These are phyloP conservation scores for Trididemnum miniatum DNA, from an alignment of 23 tunicate genomes.

Conservation along the genomic window DNA sequence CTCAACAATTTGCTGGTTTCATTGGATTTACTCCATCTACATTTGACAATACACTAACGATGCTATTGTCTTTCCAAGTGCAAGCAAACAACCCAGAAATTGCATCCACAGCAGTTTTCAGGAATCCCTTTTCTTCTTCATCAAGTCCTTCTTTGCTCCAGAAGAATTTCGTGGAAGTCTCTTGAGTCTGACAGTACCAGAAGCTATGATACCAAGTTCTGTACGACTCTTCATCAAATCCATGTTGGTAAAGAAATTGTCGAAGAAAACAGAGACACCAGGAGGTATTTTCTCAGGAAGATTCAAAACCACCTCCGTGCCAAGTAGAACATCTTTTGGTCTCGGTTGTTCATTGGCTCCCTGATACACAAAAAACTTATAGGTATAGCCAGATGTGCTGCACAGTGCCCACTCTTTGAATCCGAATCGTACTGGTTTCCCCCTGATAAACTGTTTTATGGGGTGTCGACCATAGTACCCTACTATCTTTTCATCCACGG, in stretches of 20 bases:
- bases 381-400: constrained; percentile 2
- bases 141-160: not conserved
- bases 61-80: constrained; percentile 2
- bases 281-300: not conserved
- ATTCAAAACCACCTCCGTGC: not conserved
- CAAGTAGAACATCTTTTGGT: not conserved
- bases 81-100: not conserved
- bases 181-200: not conserved
- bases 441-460: constrained; percentile 4
- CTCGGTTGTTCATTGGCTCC: not conserved
- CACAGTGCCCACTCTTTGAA: constrained; percentile 10
- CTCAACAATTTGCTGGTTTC: not conserved
- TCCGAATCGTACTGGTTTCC: not conserved
- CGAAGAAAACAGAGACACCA: not conserved
- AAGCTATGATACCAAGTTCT: not conserved
- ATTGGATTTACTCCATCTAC: constrained; percentile 1
- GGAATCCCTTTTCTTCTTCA: not conserved
- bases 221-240: constrained; percentile 4
- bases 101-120: not conserved
- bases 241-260: not conserved
- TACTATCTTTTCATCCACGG: not conserved
- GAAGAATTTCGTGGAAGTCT: not conserved
- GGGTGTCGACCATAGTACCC: constrained; percentile 1
- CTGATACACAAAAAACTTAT: constrained; percentile 8
- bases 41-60: not conserved